These are phyloP conservation scores for Dromiciops gliroides DNA, from an alignment of 2,113 vertebrate genomes.

Conservation along the genomic window DNA sequence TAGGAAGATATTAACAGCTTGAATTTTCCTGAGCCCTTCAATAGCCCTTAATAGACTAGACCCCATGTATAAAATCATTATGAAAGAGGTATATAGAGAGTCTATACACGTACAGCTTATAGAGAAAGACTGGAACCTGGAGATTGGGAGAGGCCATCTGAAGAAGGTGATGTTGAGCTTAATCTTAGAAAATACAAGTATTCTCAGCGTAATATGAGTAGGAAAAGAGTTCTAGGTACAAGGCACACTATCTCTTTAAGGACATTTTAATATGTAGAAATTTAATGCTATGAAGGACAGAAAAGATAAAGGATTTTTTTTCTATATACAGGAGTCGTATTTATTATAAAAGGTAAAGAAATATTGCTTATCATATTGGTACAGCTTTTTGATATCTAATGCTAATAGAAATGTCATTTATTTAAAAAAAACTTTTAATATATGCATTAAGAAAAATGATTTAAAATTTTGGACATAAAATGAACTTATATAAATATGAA, in stretches of 20 bases:
- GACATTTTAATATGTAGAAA: background rate
- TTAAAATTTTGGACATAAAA: too few relatives aligned
- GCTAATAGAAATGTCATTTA: too few relatives aligned
- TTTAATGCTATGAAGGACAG: background rate
- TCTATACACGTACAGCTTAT: background rate
- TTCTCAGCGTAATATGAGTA: background rate
- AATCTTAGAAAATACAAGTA: background rate
- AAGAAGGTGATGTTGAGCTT: background rate
- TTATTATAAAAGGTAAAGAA: background rate
- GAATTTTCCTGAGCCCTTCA: background rate
- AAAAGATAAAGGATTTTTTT: background rate
- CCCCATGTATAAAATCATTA: background rate
- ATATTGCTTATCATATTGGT: too few relatives aligned
- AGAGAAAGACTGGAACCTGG: background rate
- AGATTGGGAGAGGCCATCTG: too few relatives aligned
- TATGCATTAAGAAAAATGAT: too few relatives aligned
- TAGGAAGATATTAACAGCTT: too few relatives aligned
- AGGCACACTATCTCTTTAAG: background rate
- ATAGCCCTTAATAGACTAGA: background rate
- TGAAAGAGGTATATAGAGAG: background rate
- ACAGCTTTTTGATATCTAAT: too few relatives aligned
- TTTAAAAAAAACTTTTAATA: too few relatives aligned
- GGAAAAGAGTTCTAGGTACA: background rate
- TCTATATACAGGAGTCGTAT: background rate
- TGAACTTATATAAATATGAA: too few relatives aligned